A percentile compares a stretch with the other conserved stretches of the same genome.
These are phyloP conservation scores for Percopsis omiscomaycus DNA, from an alignment of 2,797 vertebrate genomes.

Conservation along the genomic window DNA sequence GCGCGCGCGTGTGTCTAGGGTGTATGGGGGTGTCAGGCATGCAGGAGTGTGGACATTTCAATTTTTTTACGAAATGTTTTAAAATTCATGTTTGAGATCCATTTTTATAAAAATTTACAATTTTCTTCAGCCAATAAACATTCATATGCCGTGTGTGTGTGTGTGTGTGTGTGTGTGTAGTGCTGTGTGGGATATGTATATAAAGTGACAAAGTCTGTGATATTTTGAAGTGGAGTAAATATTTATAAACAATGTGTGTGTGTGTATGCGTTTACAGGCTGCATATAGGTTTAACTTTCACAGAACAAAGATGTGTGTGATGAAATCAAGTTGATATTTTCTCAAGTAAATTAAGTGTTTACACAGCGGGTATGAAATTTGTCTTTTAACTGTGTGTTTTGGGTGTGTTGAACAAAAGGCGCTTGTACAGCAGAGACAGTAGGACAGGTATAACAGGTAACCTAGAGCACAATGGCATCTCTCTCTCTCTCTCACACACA, in stretches of 20 bases:
- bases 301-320: constrained; percentile 12
- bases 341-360: constrained; percentile 28
- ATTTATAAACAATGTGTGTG: neutral
- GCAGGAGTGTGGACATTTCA: neutral
- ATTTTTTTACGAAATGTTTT: no score
- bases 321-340: constrained; percentile 32
- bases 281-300: neutral
- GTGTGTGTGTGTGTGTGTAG: neutral
- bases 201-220: no score
- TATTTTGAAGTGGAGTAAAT: no score
- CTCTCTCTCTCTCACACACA: constrained; percentile 12
- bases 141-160: neutral
- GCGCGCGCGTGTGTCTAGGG: constrained; percentile 6
- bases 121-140: neutral
- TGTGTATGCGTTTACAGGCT: neutral
- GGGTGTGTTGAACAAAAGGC: constrained; percentile 36
- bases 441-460: constrained; percentile 58
- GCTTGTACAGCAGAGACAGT: constrained; percentile 40
- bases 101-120: no score
- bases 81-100: no score
- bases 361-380: neutral
- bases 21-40: constrained; percentile 2
- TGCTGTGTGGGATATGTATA: neutral
- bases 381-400: neutral
- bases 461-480: constrained; percentile 24